Conservation (phyloP, 2,113 vertebrate genomes). For the Puffinus mauretanicus region DNA sequence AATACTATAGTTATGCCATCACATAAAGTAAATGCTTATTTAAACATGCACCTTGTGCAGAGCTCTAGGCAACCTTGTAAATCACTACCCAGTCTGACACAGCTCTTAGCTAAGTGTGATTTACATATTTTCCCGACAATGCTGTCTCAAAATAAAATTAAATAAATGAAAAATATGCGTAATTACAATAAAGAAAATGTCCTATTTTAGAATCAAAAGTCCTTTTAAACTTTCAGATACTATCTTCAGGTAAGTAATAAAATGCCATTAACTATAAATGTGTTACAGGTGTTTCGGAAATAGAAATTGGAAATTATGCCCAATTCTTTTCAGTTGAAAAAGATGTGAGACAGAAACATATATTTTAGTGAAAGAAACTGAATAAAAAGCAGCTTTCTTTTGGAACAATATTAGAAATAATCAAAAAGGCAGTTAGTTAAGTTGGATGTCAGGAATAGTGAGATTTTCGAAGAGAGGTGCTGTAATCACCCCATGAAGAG, state of each 20-base stretch:
- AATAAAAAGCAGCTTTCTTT: neutral
- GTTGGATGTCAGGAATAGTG: neutral
- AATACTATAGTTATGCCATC: slow-evolving; percentile 1
- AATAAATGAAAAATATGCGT: neutral
- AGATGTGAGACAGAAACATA: neutral
- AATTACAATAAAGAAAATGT: neutral
- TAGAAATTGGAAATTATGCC: neutral
- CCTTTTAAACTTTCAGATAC: neutral
- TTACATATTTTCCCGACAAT: neutral
- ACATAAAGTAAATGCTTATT: slow-evolving; percentile 38
- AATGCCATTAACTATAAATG: neutral
- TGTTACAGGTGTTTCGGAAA: neutral
- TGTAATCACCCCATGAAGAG: neutral
- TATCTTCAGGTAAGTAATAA: neutral
- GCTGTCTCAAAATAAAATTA: neutral
- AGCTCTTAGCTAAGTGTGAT: neutral
- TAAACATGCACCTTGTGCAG: slow-evolving; percentile 2
- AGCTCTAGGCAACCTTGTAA: neutral
- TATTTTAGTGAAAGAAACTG: neutral
- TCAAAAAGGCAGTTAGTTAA: neutral
- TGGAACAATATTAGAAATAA: neutral
- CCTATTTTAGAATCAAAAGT: neutral
- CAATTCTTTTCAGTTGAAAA: neutral
- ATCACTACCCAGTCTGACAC: slow-evolving; percentile 13
- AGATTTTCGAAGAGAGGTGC: neutral